phyloP scores from a whole-genome alignment of 37 sponge, comb jelly and placozoan genomes.

The Ianthella basta region DNA sequence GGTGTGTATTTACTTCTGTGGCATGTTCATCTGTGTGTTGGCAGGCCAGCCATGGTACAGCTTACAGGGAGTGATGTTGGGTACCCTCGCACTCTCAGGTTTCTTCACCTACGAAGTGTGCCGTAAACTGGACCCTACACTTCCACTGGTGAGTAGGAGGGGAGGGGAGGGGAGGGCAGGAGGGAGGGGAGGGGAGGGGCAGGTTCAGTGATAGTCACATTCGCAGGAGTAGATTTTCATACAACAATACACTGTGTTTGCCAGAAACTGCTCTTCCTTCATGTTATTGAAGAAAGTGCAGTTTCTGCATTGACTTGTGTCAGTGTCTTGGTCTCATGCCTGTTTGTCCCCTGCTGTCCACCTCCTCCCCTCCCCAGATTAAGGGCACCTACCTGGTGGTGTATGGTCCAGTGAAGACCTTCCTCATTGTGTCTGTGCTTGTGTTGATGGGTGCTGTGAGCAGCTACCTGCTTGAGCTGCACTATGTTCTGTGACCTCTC shows the following conservation, averaged over 20 bases:
- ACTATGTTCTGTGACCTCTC: constrained; percentile 72
- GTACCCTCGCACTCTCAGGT: constrained; percentile 70
- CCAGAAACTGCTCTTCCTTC: too few species aligned
- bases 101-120: constrained; percentile 90
- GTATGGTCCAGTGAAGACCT: constrained; percentile 75
- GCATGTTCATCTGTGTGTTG: constrained; percentile 56
- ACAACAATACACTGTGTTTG: too few species aligned
- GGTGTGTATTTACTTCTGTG: constrained; percentile 56
- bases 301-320: too few species aligned
- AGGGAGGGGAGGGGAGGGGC: too few species aligned
- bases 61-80: constrained; percentile 29
- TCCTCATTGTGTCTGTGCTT: constrained; percentile 31
- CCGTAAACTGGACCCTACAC: constrained; percentile 80
- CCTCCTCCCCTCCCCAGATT: constrained; percentile 32
- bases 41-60: constrained; percentile 54
- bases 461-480: constrained; percentile 42
- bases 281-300: too few species aligned
- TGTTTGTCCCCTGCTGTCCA: not conserved
- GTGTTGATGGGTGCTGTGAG: constrained; percentile 61
- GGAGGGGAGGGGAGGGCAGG: too few species aligned
- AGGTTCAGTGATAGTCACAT: too few species aligned
- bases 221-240: too few species aligned
- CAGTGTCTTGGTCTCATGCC: not conserved
- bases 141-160: constrained; percentile 52
- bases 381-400: constrained; percentile 88